These are phyloP conservation scores for Poecilobothrus nobilitatus DNA, from an alignment of 2,888 invertebrate species.

Conservation along the genomic window DNA sequence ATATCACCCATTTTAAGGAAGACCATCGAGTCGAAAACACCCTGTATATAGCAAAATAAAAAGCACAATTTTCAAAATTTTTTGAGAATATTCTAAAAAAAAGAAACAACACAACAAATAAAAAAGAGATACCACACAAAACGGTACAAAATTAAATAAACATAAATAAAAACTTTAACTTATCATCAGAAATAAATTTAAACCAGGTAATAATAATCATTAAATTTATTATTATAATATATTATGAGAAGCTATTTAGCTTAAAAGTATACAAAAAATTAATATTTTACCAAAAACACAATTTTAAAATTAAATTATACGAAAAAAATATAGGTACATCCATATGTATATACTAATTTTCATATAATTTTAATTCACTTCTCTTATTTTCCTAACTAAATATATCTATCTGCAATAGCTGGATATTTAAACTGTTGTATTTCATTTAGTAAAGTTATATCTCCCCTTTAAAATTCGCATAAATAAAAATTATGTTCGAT, in stretches of 20 bases:
- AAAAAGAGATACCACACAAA: background rate
- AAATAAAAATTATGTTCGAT: conserved; percentile 6
- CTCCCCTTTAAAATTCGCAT: background rate
- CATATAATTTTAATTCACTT: background rate
- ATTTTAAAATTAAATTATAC: background rate
- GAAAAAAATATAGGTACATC: background rate
- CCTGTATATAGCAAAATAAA: too few relatives aligned
- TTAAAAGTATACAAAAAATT: background rate
- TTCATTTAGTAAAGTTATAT: background rate
- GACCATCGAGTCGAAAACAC: too few relatives aligned
- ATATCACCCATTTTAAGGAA: too few relatives aligned
- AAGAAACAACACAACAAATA: background rate
- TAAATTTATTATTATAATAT: background rate
- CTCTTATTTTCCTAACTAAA: background rate
- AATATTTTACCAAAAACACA: background rate
- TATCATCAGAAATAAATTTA: background rate
- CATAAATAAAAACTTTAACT: background rate
- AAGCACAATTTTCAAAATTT: too few relatives aligned
- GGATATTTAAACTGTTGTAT: too few relatives aligned
- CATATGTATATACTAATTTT: background rate
- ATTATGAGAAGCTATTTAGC: too few relatives aligned
- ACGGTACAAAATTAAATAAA: background rate
- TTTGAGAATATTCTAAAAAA: too few relatives aligned
- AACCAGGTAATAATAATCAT: background rate
- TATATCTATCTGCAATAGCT: background rate